Evolutionary conservation across 1,140 invertebrate genomes (phyloP).

Genomic region (Protaetia brevitarsis): DNA sequence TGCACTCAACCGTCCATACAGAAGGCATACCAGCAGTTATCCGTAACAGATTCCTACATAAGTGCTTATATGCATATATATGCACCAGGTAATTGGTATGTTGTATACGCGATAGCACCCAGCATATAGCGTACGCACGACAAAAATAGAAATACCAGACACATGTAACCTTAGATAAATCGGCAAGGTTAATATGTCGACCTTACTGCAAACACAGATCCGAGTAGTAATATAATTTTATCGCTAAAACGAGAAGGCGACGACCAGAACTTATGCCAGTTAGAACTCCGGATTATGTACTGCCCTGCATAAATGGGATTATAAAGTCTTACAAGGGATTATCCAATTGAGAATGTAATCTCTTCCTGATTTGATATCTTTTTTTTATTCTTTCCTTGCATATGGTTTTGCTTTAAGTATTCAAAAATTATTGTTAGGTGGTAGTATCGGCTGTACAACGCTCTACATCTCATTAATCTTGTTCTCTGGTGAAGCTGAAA

Average conservation of each 20-base stretch:
- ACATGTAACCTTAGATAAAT: slow-evolving; percentile 1
- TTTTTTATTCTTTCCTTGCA: too few relatives aligned
- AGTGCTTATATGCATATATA: too few relatives aligned
- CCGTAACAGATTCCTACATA: not conserved
- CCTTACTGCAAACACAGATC: not conserved
- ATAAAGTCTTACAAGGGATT: too few relatives aligned
- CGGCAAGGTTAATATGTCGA: slow-evolving; percentile 10
- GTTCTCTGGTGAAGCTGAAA: too few relatives aligned
- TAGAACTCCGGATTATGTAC: not conserved
- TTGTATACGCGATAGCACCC: not conserved
- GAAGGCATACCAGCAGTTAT: slow-evolving; percentile 13
- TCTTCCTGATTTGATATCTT: too few relatives aligned
- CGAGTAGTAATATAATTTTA: slow-evolving; percentile 11
- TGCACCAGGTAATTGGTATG: not conserved
- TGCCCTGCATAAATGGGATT: not conserved
- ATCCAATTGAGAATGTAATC: too few relatives aligned
- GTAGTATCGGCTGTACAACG: too few relatives aligned
- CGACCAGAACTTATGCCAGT: not conserved
- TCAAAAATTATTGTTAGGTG: too few relatives aligned
- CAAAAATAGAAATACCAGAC: slow-evolving; percentile 18
- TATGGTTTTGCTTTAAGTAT: too few relatives aligned
- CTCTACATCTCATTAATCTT: too few relatives aligned
- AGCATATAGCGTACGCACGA: not conserved
- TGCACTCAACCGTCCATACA: too few relatives aligned
- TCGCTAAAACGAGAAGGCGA: not conserved